Evolutionary conservation across 2,888 invertebrate species (phyloP), one percentile per base, ranked within the genome.

Genomic region (Aspidiotus rigidus): DNA sequence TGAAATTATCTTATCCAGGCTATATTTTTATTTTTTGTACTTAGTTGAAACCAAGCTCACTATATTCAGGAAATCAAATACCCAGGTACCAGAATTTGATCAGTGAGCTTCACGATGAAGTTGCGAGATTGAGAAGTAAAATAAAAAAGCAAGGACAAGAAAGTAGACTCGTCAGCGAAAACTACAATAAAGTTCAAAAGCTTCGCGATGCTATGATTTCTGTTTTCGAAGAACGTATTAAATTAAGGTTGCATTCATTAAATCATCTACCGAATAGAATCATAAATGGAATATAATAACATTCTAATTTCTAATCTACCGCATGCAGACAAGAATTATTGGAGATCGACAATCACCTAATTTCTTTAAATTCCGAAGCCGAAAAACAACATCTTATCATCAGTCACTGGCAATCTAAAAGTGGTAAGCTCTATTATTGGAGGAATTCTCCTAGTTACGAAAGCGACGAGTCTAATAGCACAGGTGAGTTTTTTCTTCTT

Each of bases 191-290:
- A 10, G 72, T 70, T 13, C 77, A 77, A 70, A 77, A 77, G 63
- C 79, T 94, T 28, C 84, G 93, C 54, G 91, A 93, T 75, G 89
- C 93, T 74, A 90, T 95, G 59, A 88, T 94, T 7, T 84, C 87
- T 0, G 89, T 90, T 0, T 95, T 95, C 77, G 90, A 92, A 76
- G 93, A 92, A 74, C 94, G 95, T 79, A 94, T 95, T 93, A 86
- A 91, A 72, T 79, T 94, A 49, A 83, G 94, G 74, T 82, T 75
- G 16, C 2, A 28, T 5, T n/a, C 2, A 28, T 3, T 3, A 28
- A 28, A 28, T 28, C 28, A 28, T 28, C 28, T 28, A 40, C 59
- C 17, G 13, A 17, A 10, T 28, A 13, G 17, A 17, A 16, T 1
- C 17, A 49, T 40, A 44, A 1, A 17, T n/a, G 28, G 13, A 42